Percentiles rank a stretch among this genome's conserved stretches.
Evolutionary conservation across 2,888 invertebrate genomes (phyloP).

Genomic region (Drosophila heteroneura): DNA sequence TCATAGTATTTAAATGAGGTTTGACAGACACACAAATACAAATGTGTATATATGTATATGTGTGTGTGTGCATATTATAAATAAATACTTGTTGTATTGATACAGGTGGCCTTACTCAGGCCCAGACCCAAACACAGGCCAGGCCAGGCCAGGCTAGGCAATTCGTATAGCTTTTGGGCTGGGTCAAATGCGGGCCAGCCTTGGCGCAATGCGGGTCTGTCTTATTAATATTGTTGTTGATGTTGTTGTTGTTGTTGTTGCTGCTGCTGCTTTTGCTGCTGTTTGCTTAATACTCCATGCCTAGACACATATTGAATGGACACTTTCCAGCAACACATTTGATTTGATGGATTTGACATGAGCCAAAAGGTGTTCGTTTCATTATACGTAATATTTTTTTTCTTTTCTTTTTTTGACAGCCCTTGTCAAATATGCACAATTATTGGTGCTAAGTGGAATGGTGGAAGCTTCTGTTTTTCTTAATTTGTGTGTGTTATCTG

Average conservation of each 20-base stretch:
- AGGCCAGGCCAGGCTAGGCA: background rate
- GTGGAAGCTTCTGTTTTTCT: background rate
- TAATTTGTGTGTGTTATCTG: background rate
- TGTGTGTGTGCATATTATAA: slow-evolving; percentile 25
- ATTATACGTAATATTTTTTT: background rate
- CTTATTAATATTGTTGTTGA: slow-evolving; percentile 3
- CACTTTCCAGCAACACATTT: slow-evolving; percentile 27
- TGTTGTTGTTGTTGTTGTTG: slow-evolving; percentile 3
- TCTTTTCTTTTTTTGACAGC: slow-evolving; percentile 9
- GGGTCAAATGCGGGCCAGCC: slow-evolving; percentile 42
- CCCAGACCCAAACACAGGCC: background rate
- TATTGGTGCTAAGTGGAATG: background rate
- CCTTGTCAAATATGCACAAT: slow-evolving; percentile 30
- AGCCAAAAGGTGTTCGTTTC: slow-evolving; percentile 23
- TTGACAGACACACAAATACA: slow-evolving; percentile 66
- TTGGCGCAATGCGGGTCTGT: slow-evolving; percentile 64
- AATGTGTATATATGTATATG: slow-evolving; percentile 6
- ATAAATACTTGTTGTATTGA: slow-evolving; percentile 61
- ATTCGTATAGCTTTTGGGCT: slow-evolving; percentile 6
- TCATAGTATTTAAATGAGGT: slow-evolving; percentile 81
- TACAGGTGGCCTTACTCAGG: slow-evolving; percentile 66
- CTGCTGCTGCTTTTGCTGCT: slow-evolving; percentile 8
- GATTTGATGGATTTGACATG: slow-evolving; percentile 43
- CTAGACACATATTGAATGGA: slow-evolving; percentile 25
- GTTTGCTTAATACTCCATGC: slow-evolving; percentile 50